Evolutionary conservation across 2,888 invertebrate genomes (phyloP), one percentile per base, ranked within the genome.

Genomic region (Epistrophella euchroma): DNA sequence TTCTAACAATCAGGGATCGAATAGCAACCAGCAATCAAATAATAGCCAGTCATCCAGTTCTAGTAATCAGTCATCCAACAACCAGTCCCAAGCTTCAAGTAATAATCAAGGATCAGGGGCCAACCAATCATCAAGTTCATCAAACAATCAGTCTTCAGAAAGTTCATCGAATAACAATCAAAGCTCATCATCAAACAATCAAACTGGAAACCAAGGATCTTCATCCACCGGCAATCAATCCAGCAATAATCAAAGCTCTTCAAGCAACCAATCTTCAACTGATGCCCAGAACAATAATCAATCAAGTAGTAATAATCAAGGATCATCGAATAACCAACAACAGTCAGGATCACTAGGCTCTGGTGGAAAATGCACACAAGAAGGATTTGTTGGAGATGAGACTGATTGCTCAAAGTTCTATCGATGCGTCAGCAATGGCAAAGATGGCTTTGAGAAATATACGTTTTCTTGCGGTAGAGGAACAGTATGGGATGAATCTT

Each of bases 401-500:
- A 81, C 87, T 32, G 92, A 94, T 70, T 95, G 95, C 88, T 93
- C 92, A 66, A 95, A 94, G 90, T 95, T 95, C 90, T 94, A 95
- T 88, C 93, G 95, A 66, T 95, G 95, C 89, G 95, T 94, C 0
- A 92, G 93, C 83, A 93, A 94, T 88, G 94, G 94, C 56, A 93
- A 93, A 82, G 94, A 93, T 43, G 93, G 93, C n/a, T 94, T 92
- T 70, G 93, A 92, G 5, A 94, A 93, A 90, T 94, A 94, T 88
- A 94, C 95, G 25, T 95, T 94, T 88, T 91, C 90, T 32, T 95
- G 95, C 89, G 94, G 93, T 1, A 93, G 94, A 76, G 95, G 95
- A 15, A 94, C 94, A 15, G 93, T 93, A 13, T 94, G 94, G 94
- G 94, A 94, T 89, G 91, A 93, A 15, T 79, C 88, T n/a, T 43